A percentile compares a stretch with the other conserved stretches of the same genome.
phyloP scores from a whole-genome alignment of 53 echinoderm and acorn worm genomes.

The Luidia sarsii region DNA sequence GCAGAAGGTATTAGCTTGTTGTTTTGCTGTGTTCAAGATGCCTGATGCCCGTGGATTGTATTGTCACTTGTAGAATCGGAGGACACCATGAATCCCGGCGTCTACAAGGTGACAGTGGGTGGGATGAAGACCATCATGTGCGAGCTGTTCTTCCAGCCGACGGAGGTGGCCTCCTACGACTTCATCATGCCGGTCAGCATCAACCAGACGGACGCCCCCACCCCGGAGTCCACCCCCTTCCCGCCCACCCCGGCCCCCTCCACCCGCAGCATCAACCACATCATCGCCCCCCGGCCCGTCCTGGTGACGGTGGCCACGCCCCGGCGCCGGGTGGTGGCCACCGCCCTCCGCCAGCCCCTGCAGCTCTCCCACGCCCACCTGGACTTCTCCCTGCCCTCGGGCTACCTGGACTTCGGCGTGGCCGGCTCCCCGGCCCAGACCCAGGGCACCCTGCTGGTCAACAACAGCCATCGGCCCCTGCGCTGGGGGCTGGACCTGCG shows the following conservation, averaged over 20 bases:
- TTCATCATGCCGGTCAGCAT: conserved; percentile 92
- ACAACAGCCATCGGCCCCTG: conserved; percentile 82
- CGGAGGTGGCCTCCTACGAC: conserved; percentile 96
- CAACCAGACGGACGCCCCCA: conserved; percentile 95
- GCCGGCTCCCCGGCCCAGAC: conserved; percentile 46
- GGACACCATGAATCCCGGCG: conserved; percentile 90
- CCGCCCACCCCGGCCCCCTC: conserved; percentile 98
- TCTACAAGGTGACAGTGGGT: conserved; percentile 86
- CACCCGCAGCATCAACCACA: conserved; percentile 94
- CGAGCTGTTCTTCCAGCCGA: conserved; percentile 80
- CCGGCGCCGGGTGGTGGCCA: conserved; percentile 84
- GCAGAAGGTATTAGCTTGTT: no score
- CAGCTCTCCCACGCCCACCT: conserved; percentile 81
- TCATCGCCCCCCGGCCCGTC: conserved; percentile 89
- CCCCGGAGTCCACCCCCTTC: conserved; percentile 88
- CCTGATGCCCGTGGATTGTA: not conserved
- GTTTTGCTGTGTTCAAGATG: no score
- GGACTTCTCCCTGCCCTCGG: conserved; percentile 92
- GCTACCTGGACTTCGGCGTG: conserved; percentile 74
- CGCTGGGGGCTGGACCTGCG: conserved; percentile 78
- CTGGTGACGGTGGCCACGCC: conserved; percentile 88
- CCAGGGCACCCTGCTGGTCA: conserved; percentile 80
- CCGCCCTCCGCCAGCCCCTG: conserved; percentile 90
- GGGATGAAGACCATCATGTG: conserved; percentile 79
- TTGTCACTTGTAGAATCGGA: conserved; percentile 84